These are phyloP conservation scores for Magallana gigas DNA, from an alignment of 1,140 invertebrate species.

Conservation along the genomic window DNA sequence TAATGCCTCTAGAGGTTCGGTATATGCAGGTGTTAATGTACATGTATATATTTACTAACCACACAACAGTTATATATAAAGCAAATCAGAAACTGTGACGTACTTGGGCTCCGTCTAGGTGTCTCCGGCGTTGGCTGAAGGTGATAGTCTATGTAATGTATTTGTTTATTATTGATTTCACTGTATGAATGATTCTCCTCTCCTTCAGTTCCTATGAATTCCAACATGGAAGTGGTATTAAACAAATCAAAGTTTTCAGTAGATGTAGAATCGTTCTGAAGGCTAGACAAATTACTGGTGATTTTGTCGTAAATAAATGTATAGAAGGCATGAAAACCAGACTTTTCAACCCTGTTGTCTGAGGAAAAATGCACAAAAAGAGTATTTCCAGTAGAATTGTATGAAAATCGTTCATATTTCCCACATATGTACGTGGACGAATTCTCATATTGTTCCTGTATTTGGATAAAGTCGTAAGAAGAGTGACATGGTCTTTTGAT, in stretches of 20 bases:
- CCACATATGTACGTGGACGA: neutral
- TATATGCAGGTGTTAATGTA: too few species aligned
- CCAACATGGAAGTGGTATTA: neutral
- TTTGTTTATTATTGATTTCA: neutral
- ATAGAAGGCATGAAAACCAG: slow-evolving; percentile 7
- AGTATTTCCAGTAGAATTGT: slow-evolving; percentile 2
- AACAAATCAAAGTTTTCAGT: neutral
- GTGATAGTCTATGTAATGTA: neutral
- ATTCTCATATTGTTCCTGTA: slow-evolving; percentile 27
- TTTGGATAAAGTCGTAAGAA: slow-evolving; percentile 44
- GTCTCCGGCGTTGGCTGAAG: neutral
- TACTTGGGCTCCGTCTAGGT: neutral
- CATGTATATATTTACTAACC: too few species aligned
- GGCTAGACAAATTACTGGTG: neutral
- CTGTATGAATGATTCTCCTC: neutral
- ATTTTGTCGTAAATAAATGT: neutral
- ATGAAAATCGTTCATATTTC: neutral
- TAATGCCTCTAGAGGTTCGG: too few species aligned
- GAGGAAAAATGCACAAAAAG: neutral
- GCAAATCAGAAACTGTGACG: neutral
- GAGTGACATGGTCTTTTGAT: slow-evolving; percentile 42
- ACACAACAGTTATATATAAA: neutral
- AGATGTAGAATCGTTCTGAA: neutral
- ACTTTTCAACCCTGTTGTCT: slow-evolving; percentile 18
- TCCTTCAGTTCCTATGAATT: neutral